These are phyloP conservation scores for Chloroceryle inda DNA, from an alignment of 2,797 vertebrate species.

Conservation along the genomic window DNA sequence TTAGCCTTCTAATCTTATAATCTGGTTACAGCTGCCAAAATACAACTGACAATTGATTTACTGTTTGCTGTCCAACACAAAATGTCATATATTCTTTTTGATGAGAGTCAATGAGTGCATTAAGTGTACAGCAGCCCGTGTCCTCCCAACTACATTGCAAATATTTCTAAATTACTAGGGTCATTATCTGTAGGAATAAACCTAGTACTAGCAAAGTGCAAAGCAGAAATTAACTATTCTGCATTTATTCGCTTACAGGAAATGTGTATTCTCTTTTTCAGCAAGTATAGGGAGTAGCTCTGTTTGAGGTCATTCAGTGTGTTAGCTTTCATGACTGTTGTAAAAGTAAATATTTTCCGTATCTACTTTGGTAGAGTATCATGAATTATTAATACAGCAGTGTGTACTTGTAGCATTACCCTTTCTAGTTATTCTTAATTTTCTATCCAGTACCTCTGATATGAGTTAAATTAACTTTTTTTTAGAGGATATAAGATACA, in stretches of 20 bases:
- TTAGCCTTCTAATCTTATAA: constrained; percentile 53
- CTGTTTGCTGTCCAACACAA: not conserved
- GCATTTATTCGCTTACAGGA: not conserved
- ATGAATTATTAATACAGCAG: not conserved
- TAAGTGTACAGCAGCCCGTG: not conserved
- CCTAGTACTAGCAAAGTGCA: not conserved
- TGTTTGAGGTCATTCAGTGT: not conserved
- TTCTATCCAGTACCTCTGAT: not conserved
- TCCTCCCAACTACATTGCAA: not conserved
- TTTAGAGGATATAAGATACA: not conserved
- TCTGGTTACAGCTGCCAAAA: constrained; percentile 21
- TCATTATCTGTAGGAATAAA: not conserved
- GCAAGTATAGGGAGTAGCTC: not conserved
- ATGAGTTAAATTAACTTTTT: not conserved
- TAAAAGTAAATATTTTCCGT: not conserved
- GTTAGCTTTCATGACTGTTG: not conserved
- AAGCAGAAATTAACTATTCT: not conserved
- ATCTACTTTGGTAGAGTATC: not conserved
- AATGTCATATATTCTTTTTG: constrained; percentile 13
- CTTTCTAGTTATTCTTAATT: not conserved
- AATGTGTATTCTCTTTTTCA: not conserved
- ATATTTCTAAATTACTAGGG: not conserved
- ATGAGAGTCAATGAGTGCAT: not conserved
- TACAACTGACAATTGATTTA: constrained; percentile 37
- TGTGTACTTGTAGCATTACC: not conserved